Evolutionary conservation across 2,888 invertebrate genomes (phyloP).

Genomic region (Mesoligia furuncula): DNA sequence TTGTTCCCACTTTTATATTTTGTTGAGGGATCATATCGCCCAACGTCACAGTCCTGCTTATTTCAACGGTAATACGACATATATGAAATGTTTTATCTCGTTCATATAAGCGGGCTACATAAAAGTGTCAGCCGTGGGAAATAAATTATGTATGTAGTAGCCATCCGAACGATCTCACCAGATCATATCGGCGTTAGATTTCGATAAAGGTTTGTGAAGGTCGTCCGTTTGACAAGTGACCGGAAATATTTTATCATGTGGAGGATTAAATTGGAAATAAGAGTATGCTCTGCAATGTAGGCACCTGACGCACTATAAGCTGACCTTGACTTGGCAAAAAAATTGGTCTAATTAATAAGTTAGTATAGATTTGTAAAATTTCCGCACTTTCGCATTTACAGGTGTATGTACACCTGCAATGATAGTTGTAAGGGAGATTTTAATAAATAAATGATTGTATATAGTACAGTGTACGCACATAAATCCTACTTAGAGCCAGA

Average conservation of each 20-base stretch:
- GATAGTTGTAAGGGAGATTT: no score
- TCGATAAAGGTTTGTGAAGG: conserved; percentile 17
- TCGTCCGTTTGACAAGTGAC: conserved; percentile 4
- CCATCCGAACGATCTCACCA: not conserved
- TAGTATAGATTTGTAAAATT: no score
- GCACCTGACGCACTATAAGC: not conserved
- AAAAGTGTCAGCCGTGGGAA: conserved; percentile 27
- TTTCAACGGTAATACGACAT: conserved; percentile 25
- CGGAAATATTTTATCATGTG: not conserved
- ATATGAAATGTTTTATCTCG: conserved; percentile 15
- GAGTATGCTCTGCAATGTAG: not conserved
- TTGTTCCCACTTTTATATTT: conserved; percentile 56
- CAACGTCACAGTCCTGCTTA: conserved; percentile 36
- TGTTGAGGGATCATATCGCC: conserved; percentile 44
- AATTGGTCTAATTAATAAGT: no score
- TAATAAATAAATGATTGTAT: not conserved
- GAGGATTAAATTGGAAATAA: not conserved
- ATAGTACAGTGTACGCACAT: conserved; percentile 41
- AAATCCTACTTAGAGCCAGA: conserved; percentile 31
- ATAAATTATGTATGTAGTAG: conserved; percentile 25
- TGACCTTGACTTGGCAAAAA: not conserved
- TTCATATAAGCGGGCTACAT: conserved; percentile 11
- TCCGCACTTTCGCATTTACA: no score
- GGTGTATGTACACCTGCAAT: no score
- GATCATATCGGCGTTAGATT: conserved; percentile 7